Evolutionary conservation across 2,797 vertebrate genomes (phyloP).

Genomic region (Clarias fuscus): DNA sequence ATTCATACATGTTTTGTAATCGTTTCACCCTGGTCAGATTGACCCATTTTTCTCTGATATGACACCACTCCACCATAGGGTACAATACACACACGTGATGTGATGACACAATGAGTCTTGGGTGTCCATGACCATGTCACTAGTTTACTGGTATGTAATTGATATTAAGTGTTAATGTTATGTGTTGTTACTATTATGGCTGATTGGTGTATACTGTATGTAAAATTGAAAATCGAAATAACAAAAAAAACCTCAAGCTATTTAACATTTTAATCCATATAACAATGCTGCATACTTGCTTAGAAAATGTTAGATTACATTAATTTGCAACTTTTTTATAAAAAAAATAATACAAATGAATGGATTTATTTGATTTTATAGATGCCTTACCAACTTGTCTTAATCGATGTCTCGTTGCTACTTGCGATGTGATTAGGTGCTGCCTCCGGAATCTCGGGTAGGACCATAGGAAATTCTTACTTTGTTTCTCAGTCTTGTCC

Average conservation of each 20-base stretch:
- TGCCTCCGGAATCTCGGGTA: constrained; percentile 15
- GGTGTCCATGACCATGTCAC: too few species aligned
- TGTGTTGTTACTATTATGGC: too few species aligned
- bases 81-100: too few species aligned
- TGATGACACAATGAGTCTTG: too few species aligned
- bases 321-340: too few species aligned
- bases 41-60: too few species aligned
- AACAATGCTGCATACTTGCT: neutral
- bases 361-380: neutral
- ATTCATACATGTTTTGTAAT: too few species aligned
- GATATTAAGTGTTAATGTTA: too few species aligned
- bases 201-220: neutral
- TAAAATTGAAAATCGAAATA: neutral
- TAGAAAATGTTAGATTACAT: neutral
- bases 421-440: neutral
- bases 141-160: too few species aligned
- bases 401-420: neutral
- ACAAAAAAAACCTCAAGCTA: neutral
- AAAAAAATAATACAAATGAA: neutral
- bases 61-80: too few species aligned
- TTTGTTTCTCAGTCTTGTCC: neutral
- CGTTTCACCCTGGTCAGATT: too few species aligned
- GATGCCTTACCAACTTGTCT: neutral
- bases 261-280: neutral
- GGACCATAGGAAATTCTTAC: neutral